Base-by-base conservation (phyloP, 2,888 invertebrate species). In the Drosophila fungiperda region DNA sequence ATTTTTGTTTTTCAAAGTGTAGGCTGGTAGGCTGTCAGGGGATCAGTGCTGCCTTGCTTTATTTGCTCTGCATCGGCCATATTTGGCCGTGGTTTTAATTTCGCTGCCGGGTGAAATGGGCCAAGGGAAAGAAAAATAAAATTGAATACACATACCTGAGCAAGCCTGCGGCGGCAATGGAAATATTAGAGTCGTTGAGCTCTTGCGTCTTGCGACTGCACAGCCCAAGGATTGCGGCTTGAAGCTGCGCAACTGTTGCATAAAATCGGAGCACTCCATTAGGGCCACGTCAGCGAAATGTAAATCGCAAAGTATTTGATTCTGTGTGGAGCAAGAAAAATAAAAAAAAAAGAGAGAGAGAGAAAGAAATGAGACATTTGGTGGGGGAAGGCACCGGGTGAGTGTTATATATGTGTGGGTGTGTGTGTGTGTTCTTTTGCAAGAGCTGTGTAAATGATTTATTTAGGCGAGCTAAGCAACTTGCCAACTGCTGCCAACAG, bases 261-360 rank as follows among this genome's bases (percentile, higher is more conserved):
- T 98, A 94, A 98, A 98, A 95, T 98, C 98, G 91, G 97, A 97
- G 95, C 97, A 97, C 96, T 98, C 98, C 97, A 98, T 97, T 93
- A 98, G 97, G 94, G 98, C 97, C 89, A 98, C 98, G 96, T 98
- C 98, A 92, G 98, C 98, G 93, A 98, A 98, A 95, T 98, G 98
- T 93, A 98, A 95, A 94, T 98, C 98, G 96, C 98, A 98, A 94
- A 98, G 96, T 93, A 98, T 97, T 93, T 98, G 97, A 94, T 98
- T 98, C 94, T 96, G 58, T 50, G 23, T 70, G 71, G 68, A 57
- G 11, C 9, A 32, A 74, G 67, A 58, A 33, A 12, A 42, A 17
- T 33, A 2, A 38, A 52, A 29, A 7, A 29, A 15, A n/a, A 23
- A 15, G 20, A 45, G 9, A 50, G 12, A 26, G n/a, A 52, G 49